phyloP scores from a whole-genome alignment of 2,797 vertebrate genomes.

The Lycodopsis pacificus region DNA sequence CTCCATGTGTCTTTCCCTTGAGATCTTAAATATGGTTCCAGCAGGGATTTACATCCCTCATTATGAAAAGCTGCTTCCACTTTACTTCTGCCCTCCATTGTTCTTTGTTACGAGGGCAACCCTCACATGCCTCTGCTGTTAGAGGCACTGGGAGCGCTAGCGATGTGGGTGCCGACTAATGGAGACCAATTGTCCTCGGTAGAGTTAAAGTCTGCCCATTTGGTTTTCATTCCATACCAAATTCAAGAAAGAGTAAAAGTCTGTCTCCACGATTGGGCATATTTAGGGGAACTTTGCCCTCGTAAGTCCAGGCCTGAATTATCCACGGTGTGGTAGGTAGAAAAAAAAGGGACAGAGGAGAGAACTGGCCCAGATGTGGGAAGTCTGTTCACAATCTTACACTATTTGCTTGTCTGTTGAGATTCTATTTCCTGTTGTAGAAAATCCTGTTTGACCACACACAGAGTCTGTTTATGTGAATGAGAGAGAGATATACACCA shows the following conservation, averaged over 20 bases:
- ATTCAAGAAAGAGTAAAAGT: slow-evolving; percentile 56
- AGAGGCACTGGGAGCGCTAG: slow-evolving; percentile 13
- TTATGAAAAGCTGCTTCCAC: slow-evolving; percentile 66
- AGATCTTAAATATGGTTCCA: slow-evolving; percentile 42
- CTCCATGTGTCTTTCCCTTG: slow-evolving; percentile 44
- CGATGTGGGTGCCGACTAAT: slow-evolving; percentile 42
- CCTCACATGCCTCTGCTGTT: slow-evolving; percentile 29
- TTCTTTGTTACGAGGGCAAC: slow-evolving; percentile 58
- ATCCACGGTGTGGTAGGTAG: slow-evolving; percentile 3
- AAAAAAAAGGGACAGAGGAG: background rate
- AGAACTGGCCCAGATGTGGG: slow-evolving; percentile 34
- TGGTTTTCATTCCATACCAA: slow-evolving; percentile 60
- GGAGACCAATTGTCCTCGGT: slow-evolving; percentile 56
- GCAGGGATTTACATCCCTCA: slow-evolving; percentile 56
- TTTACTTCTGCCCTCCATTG: slow-evolving; percentile 55
- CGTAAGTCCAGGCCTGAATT: slow-evolving; percentile 22
- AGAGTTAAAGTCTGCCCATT: slow-evolving; percentile 45
- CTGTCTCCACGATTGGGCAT: slow-evolving; percentile 43
- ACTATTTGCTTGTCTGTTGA: slow-evolving; percentile 59
- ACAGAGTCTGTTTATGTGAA: background rate
- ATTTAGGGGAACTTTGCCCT: slow-evolving; percentile 42
- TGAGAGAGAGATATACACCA: slow-evolving; percentile 4
- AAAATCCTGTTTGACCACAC: slow-evolving; percentile 56
- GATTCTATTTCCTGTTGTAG: slow-evolving; percentile 59
- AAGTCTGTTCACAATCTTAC: slow-evolving; percentile 47